A percentile compares a stretch with the other conserved stretches of the same genome.
Evolutionary conservation across 2,113 vertebrate species (phyloP).

Genomic region (Pomatorhinus ruficollis): DNA sequence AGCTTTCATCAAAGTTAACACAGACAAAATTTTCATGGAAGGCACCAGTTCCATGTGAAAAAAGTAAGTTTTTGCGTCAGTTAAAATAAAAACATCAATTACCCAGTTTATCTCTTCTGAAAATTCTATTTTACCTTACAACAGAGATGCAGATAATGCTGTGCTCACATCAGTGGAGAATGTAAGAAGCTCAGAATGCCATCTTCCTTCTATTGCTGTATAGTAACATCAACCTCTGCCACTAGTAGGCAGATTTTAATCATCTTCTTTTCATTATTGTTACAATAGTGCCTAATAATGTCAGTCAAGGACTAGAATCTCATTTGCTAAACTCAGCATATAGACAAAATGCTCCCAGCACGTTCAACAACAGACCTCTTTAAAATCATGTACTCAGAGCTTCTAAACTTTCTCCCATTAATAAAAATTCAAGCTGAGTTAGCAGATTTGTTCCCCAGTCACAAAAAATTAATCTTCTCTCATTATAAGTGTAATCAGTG

Average conservation of each 20-base stretch:
- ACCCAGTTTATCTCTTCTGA: neutral
- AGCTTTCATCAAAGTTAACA: slow-evolving; percentile 39
- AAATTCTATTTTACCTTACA: neutral
- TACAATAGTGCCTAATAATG: slow-evolving; percentile 28
- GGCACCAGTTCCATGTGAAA: neutral
- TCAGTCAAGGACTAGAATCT: slow-evolving; percentile 20
- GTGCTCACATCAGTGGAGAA: neutral
- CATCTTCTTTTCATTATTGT: slow-evolving; percentile 33
- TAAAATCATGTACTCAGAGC: neutral
- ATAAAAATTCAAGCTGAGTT: neutral
- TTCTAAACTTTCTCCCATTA: neutral
- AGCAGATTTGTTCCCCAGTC: neutral
- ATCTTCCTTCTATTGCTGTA: neutral
- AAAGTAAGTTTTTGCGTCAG: neutral
- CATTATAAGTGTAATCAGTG: neutral
- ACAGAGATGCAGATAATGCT: neutral
- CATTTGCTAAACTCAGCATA: slow-evolving; percentile 42
- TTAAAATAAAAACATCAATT: slow-evolving; percentile 27
- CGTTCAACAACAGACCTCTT: neutral
- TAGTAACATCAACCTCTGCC: neutral
- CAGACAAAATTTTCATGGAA: slow-evolving; percentile 32
- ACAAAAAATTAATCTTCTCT: neutral
- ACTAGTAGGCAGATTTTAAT: slow-evolving; percentile 57
- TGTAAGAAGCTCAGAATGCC: neutral
- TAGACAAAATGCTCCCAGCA: neutral